A percentile compares a stretch with the other conserved stretches of the same genome.
Conservation (phyloP, 2,797 vertebrate genomes). For the Hemibagrus guttatus region DNA sequence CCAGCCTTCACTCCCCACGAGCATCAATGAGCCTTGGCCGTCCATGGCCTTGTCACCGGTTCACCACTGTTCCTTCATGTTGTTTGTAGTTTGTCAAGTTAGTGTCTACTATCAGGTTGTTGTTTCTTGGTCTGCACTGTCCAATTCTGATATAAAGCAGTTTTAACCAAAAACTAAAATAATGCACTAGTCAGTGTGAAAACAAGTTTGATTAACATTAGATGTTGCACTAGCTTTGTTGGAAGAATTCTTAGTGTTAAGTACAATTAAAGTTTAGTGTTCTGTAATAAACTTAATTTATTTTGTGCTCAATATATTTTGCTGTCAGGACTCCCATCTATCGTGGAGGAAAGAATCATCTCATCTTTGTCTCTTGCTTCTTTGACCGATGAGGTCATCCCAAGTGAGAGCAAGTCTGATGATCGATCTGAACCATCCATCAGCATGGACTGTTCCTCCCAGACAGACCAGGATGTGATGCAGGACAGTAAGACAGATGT, state of each 20-base stretch:
- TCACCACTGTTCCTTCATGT: no score
- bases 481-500: constrained; percentile 3
- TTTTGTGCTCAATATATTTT: neutral
- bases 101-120: neutral
- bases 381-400: neutral
- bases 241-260: neutral
- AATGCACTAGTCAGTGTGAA: neutral
- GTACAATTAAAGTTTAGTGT: neutral
- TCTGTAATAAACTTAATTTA: neutral
- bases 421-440: neutral
- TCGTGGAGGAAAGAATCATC: constrained; percentile 47
- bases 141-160: neutral
- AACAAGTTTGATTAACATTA: neutral
- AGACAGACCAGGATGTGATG: constrained; percentile 12
- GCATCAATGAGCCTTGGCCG: no score
- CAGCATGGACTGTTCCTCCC: neutral
- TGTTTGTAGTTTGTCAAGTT: no score
- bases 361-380: constrained; percentile 35
- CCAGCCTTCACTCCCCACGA: no score
- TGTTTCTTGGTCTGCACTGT: neutral
- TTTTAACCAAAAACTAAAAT: neutral
- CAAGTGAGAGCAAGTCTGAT: neutral
- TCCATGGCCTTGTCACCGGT: no score
- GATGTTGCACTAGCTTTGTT: neutral
- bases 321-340: constrained; percentile 39